Evolutionary conservation across 2,113 vertebrate genomes (phyloP), one percentile per base, ranked within the genome.

Genomic region (Bubalus kerabau): DNA sequence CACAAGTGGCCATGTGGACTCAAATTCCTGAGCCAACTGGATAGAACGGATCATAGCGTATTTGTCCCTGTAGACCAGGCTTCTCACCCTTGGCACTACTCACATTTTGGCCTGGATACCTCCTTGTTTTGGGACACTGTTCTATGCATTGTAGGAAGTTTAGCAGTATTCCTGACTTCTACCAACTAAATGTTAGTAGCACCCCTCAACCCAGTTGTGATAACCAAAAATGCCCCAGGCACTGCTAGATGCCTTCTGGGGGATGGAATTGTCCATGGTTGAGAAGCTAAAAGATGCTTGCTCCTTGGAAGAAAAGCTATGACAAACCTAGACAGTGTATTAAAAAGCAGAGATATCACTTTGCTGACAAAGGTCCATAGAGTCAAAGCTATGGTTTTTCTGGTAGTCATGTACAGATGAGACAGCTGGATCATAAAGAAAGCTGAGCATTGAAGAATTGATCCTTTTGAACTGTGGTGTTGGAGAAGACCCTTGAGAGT

Each of bases 1-100:
- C 6, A 30, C 0, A 7, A 15, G 36, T 28, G 28, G 50, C 16
- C 2, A 1, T 28, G 4, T 21, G 14, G 6, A 24, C 59, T 3
- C 76, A n/a, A n/a, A 71, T 88, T 54, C 28, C 9, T 7, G 46
- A 60, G 21, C 76, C 5, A 4, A 5, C 43, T 15, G 32, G 90
- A 48, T 4, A 9, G 21, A n/a, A 32, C 12, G 21, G 80, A 78
- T 7, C 15, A 3, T 28, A 14, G 7, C 28, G 1, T 4, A 1
- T 21, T 8, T 2, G 32, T 59, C 26, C 21, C 76, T n/a, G 1
- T 7, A 94, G 76, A 21, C 2, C 12, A 12, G 36, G 30, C 4
- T 87, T 76, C 56, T 91, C 13, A 43, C 3, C 19, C 9, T 40
- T 24, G 3, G 12, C 2, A 3, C 16, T 3, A 0, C 48, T 48